phyloP scores from a whole-genome alignment of 2,888 invertebrate genomes.

The Plutella xylostella region DNA sequence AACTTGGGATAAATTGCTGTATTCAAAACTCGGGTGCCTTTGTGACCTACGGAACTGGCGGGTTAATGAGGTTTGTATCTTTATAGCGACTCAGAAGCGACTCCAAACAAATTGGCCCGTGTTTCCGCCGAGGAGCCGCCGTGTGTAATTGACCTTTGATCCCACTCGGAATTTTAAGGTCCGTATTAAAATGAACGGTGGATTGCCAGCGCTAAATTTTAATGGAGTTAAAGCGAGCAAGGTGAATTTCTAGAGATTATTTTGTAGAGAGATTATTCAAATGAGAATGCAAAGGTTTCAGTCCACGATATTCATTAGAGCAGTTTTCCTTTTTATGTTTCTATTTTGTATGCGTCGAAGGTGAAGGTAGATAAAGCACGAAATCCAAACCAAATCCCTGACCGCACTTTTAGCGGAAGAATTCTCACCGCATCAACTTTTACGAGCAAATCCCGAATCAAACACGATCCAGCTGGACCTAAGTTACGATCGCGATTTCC shows the following conservation, averaged over 20 bases:
- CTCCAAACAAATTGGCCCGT: slow-evolving; percentile 27
- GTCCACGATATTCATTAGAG: not conserved
- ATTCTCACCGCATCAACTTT: slow-evolving; percentile 30
- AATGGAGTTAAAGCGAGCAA: too few relatives aligned
- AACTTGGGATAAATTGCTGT: slow-evolving; percentile 59
- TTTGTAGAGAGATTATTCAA: not conserved
- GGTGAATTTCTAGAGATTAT: not conserved
- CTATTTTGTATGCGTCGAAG: too few relatives aligned
- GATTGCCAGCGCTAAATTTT: slow-evolving; percentile 27
- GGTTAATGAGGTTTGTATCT: slow-evolving; percentile 33
- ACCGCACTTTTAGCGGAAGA: slow-evolving; percentile 2
- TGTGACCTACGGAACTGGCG: slow-evolving; percentile 17
- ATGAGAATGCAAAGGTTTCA: not conserved
- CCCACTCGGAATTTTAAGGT: slow-evolving; percentile 32
- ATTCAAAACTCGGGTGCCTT: slow-evolving; percentile 39
- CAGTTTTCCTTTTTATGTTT: too few relatives aligned
- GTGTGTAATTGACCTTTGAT: slow-evolving; percentile 44
- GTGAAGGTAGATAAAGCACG: too few relatives aligned
- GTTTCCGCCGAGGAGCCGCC: slow-evolving; percentile 33
- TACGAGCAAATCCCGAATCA: slow-evolving; percentile 39
- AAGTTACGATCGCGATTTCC: slow-evolving; percentile 24
- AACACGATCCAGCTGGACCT: slow-evolving; percentile 22
- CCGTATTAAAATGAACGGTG: slow-evolving; percentile 36
- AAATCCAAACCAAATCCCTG: slow-evolving; percentile 11
- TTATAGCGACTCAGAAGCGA: not conserved